Evolutionary conservation across 2,888 invertebrate genomes (phyloP), one percentile per base, ranked within the genome.

Genomic region (Coleophora deauratella): DNA sequence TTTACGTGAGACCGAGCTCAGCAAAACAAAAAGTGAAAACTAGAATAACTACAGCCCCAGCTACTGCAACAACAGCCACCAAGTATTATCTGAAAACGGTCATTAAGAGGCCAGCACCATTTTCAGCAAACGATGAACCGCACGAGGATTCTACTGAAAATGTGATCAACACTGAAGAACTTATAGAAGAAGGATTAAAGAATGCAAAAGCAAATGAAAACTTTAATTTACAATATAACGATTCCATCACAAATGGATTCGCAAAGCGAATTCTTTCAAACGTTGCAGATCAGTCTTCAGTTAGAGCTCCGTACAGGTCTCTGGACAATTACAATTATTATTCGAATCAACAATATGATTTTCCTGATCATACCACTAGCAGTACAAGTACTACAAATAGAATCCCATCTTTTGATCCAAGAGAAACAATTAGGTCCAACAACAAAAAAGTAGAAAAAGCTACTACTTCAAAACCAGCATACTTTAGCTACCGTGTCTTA

Each of bases 241-340:
- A 48, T n/a, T 44, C 53, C 2, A 52, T 56, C 33, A 52, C 46
- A 45, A 52, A 59, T 36, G 41, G 50, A 38, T 49, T 51, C 40
- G 21, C 3, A 21, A 3, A 21, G 3, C 21, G 21, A 21, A 6
- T 21, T 21, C 6, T 21, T 6, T 21, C 21, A 4, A 21, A 21
- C 21, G 21, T 4, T 3, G 21, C 21, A 21, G 47, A 58, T 38
- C 54, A 49, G 33, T 44, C 54, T 9, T 78, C 86, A 12, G 65
- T 74, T 34, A 75, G 88, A 8, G 88, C 88, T 0, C 87, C 88
- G 0, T 88, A 84, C 46, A 84, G 80, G 55, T 82, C 87, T 28
- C 58, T 87, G 21, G 47, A 50, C 43, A 32, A 48, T 46, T 42
- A 31, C 31, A 66, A 62, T 43, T 55, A 49, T 42, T 61, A 59